Evolutionary conservation across 2,797 vertebrate species (phyloP).

Genomic region (Champsocephalus esox): DNA sequence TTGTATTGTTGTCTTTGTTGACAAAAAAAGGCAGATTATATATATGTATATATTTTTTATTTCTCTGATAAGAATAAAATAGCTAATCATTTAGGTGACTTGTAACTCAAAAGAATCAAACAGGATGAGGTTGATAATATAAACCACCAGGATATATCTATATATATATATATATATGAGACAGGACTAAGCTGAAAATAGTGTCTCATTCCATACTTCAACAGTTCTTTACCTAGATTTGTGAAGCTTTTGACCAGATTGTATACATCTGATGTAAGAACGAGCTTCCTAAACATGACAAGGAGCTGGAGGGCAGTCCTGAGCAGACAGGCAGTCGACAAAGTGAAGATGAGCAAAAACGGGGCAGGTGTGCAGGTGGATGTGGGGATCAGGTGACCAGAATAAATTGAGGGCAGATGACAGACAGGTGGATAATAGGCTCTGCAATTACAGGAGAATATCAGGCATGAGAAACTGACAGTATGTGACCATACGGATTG

Average conservation of each 20-base stretch:
- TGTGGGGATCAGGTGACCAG: background rate
- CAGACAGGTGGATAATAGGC: background rate
- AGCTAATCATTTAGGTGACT: background rate
- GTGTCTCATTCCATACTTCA: background rate
- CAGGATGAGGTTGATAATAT: background rate
- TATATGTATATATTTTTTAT: background rate
- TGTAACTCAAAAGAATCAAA: background rate
- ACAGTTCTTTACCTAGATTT: background rate
- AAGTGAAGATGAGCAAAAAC: background rate
- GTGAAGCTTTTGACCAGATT: background rate
- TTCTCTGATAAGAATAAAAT: background rate
- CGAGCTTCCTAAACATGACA: background rate
- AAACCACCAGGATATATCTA: too few species aligned
- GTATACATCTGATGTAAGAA: background rate
- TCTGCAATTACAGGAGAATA: background rate
- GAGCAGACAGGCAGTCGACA: background rate
- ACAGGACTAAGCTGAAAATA: too few species aligned
- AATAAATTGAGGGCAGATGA: background rate
- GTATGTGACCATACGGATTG: background rate
- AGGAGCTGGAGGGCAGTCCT: background rate
- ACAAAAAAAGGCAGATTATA: too few species aligned
- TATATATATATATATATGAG: too few species aligned
- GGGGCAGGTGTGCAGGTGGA: slow-evolving; percentile 1
- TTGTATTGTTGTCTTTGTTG: too few species aligned
- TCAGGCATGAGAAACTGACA: background rate